Conservation (phyloP, 1,140 invertebrate genomes). For the Drosophila paulistorum region DNA sequence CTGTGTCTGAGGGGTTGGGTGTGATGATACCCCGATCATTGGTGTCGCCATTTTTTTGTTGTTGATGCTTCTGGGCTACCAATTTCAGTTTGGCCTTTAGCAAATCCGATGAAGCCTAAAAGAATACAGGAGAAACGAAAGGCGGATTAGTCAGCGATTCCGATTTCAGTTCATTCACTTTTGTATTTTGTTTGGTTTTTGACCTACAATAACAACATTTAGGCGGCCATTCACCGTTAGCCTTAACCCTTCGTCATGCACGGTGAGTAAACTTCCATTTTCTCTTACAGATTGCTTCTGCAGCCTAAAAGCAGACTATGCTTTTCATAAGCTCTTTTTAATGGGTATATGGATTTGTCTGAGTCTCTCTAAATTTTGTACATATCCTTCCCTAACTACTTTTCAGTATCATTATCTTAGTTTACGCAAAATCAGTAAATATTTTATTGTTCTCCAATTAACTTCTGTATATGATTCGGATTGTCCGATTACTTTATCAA, state of each 20-base stretch:
- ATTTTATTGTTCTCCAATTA: not conserved
- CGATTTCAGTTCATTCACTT: conserved; percentile 39
- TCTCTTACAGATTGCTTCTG: conserved; percentile 47
- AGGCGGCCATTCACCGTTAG: conserved; percentile 68
- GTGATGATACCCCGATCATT: conserved; percentile 59
- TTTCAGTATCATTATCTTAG: not conserved
- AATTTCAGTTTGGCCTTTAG: conserved; percentile 75
- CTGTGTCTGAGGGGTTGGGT: conserved; percentile 84
- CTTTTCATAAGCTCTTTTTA: not conserved
- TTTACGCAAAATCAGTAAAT: not conserved
- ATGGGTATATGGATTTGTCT: not conserved
- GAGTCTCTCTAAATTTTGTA: not conserved
- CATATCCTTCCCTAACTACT: not conserved
- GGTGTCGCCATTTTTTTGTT: conserved; percentile 48
- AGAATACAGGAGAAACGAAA: not conserved
- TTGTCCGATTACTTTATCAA: not conserved
- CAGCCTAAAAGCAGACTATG: conserved; percentile 22
- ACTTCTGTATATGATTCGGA: not conserved
- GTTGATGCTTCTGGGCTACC: conserved; percentile 61
- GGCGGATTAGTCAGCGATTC: conserved; percentile 36
- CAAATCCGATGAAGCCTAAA: conserved; percentile 62
- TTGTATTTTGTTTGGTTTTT: conserved; percentile 29
- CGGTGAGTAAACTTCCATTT: not conserved
- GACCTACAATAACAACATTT: conserved; percentile 73
- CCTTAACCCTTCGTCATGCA: conserved; percentile 51